Evolutionary conservation across 2,888 invertebrate species (phyloP).

Genomic region (Chymomyza caudatula): DNA sequence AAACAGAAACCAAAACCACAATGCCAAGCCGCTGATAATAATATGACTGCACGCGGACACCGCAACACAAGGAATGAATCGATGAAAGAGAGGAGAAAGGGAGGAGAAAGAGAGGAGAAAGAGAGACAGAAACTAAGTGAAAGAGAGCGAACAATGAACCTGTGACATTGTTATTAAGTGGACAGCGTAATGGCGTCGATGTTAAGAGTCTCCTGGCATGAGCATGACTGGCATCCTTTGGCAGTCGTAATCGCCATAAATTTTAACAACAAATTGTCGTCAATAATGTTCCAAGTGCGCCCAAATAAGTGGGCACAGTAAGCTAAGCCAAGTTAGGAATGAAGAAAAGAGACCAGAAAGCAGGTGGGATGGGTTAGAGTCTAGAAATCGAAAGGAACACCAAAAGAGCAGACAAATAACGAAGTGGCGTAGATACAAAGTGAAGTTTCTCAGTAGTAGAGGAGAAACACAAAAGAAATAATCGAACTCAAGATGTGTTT

Average conservation of each 20-base stretch:
- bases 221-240: not conserved
- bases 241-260: conserved; percentile 52
- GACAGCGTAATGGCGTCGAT: conserved; percentile 34
- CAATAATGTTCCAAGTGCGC: conserved; percentile 36
- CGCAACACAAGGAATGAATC: conserved; percentile 39
- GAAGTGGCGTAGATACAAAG: not conserved
- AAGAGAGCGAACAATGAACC: conserved; percentile 54
- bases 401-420: not conserved
- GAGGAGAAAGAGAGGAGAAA: not conserved
- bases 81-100: not conserved
- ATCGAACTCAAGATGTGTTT: not conserved
- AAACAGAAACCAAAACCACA: conserved; percentile 24
- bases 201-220: conserved; percentile 2
- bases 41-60: conserved; percentile 10
- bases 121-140: not conserved
- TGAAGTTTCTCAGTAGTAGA: conserved; percentile 1
- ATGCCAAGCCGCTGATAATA: conserved; percentile 14
- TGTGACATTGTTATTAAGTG: conserved; percentile 66
- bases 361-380: not conserved
- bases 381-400: conserved; percentile 1
- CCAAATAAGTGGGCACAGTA: not conserved
- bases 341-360: conserved; percentile 9
- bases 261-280: conserved; percentile 72
- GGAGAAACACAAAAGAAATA: not conserved
- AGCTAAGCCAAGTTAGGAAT: conserved; percentile 20